Evolutionary conservation across 64 coral and sea anemone genomes (phyloP).

Genomic region (Hydrozoanthus tunicans): DNA sequence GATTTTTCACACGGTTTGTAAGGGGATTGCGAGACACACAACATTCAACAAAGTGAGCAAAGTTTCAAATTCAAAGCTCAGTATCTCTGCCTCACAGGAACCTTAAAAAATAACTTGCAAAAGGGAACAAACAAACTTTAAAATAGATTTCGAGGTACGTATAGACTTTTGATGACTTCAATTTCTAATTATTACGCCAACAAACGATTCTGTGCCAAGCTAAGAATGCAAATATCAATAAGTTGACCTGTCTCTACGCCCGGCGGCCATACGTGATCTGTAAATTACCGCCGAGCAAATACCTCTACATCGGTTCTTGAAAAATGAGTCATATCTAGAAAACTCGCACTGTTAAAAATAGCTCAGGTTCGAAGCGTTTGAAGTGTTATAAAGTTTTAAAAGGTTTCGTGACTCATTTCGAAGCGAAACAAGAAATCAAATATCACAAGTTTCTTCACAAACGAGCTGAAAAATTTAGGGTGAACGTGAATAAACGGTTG

Average conservation of each 20-base stretch:
- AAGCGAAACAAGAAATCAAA: background rate
- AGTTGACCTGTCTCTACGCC: background rate
- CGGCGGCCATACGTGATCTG: background rate
- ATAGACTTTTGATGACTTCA: conserved; percentile 8
- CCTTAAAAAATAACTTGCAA: background rate
- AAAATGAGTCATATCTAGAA: background rate
- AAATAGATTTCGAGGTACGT: conserved; percentile 24
- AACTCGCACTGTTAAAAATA: background rate
- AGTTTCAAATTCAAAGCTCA: background rate
- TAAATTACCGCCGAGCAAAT: background rate
- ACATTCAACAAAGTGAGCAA: background rate
- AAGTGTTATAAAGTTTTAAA: background rate
- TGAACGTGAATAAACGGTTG: background rate
- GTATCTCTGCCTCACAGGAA: background rate
- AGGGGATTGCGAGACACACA: background rate
- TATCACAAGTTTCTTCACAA: background rate
- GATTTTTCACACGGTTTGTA: conserved; percentile 40
- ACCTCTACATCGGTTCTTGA: background rate
- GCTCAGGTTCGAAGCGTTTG: background rate
- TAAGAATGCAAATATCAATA: background rate
- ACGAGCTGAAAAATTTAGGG: background rate
- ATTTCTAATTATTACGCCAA: background rate
- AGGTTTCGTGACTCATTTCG: background rate
- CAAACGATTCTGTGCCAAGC: background rate
- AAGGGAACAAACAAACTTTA: background rate